Base-by-base conservation (phyloP, 1,140 invertebrate species). In the Philotrypesis tridentata region DNA sequence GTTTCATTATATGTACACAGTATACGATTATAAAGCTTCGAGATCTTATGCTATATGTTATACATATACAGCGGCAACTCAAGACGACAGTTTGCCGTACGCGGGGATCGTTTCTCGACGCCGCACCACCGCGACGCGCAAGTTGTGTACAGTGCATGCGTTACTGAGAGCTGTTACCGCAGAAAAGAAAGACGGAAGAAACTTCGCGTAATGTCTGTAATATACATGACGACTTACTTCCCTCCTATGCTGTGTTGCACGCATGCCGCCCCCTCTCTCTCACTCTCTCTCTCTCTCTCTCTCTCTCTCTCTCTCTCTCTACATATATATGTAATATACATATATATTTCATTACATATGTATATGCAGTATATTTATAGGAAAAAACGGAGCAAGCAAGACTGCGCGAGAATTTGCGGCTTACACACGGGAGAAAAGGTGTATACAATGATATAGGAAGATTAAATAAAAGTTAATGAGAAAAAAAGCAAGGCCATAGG, bases 181-280 rank as follows among this genome's bases (percentile, higher is more conserved):
- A 73, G 68, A 67, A 63, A 73, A 72, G 60, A 74, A 31, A 11
- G 68, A 71, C 17, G 29, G 23, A 79, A 63, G 63, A 72, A 82
- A 72, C 23, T 82, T 82, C 33, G 33, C 48, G 31, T 78, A 73
- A 78, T 82, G 31, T 12, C 75, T 82, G 70, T 78, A 82, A 82
- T 82, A 78, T 82, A 72, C 70, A 78, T 82, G 68, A 73, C 75
- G 61, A 82, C 75, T 82, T 65, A 73, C 75, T 82, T 82, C 60
- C 81, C 68, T 78, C 31, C 48, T 63, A 31, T n/a, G 11, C 74
- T 21, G 5, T 61, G n/a, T 0, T 31, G 40, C 37, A 14, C 63
- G 63, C 72, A 81, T 27, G 60, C 48, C n/a, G n/a, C n/a, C n/a
- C n/a, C n/a, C n/a, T n/a, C n/a, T n/a, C n/a, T n/a, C n/a, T n/a